Evolutionary conservation across 2,113 vertebrate genomes (phyloP).

Genomic region (Planiliza haematocheilus): DNA sequence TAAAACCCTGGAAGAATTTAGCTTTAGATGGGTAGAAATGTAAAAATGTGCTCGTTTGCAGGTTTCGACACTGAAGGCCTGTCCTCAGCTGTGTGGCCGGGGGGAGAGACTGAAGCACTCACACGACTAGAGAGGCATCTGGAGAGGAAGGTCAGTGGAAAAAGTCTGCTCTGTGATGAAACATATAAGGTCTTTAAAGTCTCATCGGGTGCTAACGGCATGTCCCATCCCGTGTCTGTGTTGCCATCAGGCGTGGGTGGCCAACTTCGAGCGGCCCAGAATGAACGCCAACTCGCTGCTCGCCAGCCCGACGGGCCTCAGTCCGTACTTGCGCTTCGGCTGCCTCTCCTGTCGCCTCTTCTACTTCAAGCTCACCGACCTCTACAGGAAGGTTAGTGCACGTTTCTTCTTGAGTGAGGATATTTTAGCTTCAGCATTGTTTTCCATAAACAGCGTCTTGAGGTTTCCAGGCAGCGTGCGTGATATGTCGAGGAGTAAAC

Average conservation of each 20-base stretch:
- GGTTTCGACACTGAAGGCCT: conserved; percentile 97
- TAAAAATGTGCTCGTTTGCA: conserved; percentile 61
- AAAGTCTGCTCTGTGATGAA: background rate
- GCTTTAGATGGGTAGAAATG: too few species aligned
- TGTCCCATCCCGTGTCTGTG: conserved; percentile 5
- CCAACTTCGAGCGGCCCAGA: conserved; percentile 97
- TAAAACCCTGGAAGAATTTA: too few species aligned
- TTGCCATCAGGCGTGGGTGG: conserved; percentile 93
- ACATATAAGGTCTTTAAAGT: too few species aligned
- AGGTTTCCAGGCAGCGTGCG: too few species aligned
- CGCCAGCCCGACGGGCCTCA: conserved; percentile 96
- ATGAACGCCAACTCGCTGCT: conserved; percentile 98
- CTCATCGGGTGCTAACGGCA: too few species aligned
- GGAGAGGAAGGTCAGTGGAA: conserved; percentile 90
- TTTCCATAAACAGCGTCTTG: too few species aligned
- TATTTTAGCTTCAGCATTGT: too few species aligned
- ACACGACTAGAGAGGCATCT: conserved; percentile 95
- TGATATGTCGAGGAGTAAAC: too few species aligned
- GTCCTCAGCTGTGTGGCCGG: conserved; percentile 96
- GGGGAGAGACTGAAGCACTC: conserved; percentile 96
- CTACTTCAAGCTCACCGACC: conserved; percentile 98
- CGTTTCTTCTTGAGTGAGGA: too few species aligned
- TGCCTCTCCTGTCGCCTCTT: conserved; percentile 97
- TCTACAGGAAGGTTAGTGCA: conserved; percentile 92
- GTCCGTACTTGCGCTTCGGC: conserved; percentile 96